Conservation (phyloP, 2,797 vertebrate species). For the Rhinophrynus dorsalis region DNA sequence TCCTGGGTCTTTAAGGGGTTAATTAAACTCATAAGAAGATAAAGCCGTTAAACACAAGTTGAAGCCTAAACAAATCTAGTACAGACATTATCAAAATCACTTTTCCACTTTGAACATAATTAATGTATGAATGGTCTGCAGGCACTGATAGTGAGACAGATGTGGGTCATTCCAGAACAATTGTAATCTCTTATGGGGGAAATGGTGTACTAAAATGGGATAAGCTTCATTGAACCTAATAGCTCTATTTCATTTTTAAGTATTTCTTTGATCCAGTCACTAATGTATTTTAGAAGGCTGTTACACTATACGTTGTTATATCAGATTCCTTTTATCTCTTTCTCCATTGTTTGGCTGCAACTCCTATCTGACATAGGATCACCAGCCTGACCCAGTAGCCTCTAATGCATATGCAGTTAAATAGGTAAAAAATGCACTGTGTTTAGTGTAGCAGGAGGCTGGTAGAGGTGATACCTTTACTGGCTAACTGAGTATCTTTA, state of each 20-base stretch:
- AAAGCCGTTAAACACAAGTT: slow-evolving; percentile 18
- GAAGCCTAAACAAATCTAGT: slow-evolving; percentile 42
- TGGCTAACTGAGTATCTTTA: no score
- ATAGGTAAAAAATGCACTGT: no score
- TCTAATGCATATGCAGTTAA: background rate
- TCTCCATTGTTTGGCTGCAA: slow-evolving; percentile 7
- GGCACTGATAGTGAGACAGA: slow-evolving; percentile 27
- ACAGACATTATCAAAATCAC: slow-evolving; percentile 39
- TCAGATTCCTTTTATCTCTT: slow-evolving; percentile 38
- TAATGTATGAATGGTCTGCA: slow-evolving; percentile 43
- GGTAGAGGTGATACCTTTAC: no score
- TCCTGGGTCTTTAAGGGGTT: no score
- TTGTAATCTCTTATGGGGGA: slow-evolving; percentile 48
- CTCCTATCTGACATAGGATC: background rate
- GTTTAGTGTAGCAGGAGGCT: no score
- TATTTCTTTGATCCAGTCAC: slow-evolving; percentile 44
- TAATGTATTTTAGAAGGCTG: slow-evolving; percentile 9
- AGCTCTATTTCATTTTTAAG: slow-evolving; percentile 33
- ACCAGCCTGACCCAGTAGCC: slow-evolving; percentile 16
- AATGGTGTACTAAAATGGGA: slow-evolving; percentile 36
- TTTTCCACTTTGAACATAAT: slow-evolving; percentile 52
- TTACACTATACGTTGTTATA: slow-evolving; percentile 44
- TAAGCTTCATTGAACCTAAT: slow-evolving; percentile 29
- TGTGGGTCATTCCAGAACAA: slow-evolving; percentile 25
- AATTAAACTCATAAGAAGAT: slow-evolving; percentile 33